phyloP scores from a whole-genome alignment of 2,888 invertebrate species.

The Dicyrtomina minuta region DNA sequence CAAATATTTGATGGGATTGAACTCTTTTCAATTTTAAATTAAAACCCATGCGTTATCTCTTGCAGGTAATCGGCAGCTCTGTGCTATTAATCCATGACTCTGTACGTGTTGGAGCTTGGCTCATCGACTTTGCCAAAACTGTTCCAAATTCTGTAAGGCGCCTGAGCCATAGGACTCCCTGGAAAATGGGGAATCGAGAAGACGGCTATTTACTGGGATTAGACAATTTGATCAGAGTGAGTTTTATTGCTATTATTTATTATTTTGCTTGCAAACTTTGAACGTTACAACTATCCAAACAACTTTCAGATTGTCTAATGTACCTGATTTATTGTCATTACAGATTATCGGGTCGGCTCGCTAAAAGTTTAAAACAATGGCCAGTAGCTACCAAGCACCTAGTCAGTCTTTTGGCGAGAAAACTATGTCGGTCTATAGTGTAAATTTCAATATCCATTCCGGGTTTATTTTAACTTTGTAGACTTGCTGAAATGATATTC shows the following conservation, averaged over 20 bases:
- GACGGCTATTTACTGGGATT: slow-evolving; percentile 92
- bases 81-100: slow-evolving; percentile 85
- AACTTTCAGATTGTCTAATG: neutral
- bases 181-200: slow-evolving; percentile 94
- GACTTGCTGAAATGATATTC: too few species aligned
- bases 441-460: too few species aligned
- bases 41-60: slow-evolving; percentile 30
- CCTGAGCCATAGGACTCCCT: slow-evolving; percentile 76
- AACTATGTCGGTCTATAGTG: neutral
- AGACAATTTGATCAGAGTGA: slow-evolving; percentile 82
- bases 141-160: slow-evolving; percentile 70
- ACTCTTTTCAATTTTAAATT: slow-evolving; percentile 21
- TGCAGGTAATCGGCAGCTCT: slow-evolving; percentile 81
- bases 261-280: neutral
- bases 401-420: slow-evolving; percentile 12
- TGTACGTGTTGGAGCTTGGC: slow-evolving; percentile 85
- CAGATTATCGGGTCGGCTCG: neutral
- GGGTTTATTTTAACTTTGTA: too few species aligned
- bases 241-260: slow-evolving; percentile 33
- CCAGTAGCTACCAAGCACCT: slow-evolving; percentile 22
- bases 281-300: neutral
- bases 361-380: neutral
- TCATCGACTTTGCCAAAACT: slow-evolving; percentile 98
- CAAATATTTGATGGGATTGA: neutral
- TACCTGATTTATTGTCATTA: neutral